phyloP scores from a whole-genome alignment of 2,888 invertebrate genomes.

The Perizoma affinitatum region DNA sequence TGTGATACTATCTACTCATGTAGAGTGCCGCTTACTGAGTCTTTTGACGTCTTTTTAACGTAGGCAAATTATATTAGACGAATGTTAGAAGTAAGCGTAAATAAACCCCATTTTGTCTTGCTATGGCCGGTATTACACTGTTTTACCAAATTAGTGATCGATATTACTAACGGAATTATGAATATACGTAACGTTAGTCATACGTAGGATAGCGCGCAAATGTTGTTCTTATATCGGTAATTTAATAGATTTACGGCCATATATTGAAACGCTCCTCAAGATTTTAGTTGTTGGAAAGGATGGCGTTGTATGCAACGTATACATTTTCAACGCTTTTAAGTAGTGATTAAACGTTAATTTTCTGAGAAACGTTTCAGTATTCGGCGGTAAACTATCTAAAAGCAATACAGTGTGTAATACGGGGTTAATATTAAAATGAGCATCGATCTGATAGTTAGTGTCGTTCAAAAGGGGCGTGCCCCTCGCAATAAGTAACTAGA shows the following conservation, averaged over 20 bases:
- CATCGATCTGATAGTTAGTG: constrained; percentile 66
- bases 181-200: constrained; percentile 29
- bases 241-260: constrained; percentile 17
- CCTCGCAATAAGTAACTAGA: constrained; percentile 80
- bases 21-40: constrained; percentile 76
- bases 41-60: constrained; percentile 77
- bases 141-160: constrained; percentile 33
- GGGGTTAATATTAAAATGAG: constrained; percentile 53
- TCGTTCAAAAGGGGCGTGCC: constrained; percentile 54
- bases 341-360: background rate
- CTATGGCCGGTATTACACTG: constrained; percentile 48
- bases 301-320: too few relatives aligned
- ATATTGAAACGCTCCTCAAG: too few relatives aligned
- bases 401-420: constrained; percentile 46
- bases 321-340: too few relatives aligned
- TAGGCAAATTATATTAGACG: constrained; percentile 79
- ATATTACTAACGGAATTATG: constrained; percentile 28
- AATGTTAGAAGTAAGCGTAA: constrained; percentile 75
- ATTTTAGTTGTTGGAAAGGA: too few relatives aligned
- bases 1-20: constrained; percentile 72
- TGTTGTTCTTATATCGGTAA: constrained; percentile 34
- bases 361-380: too few relatives aligned
- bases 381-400: constrained; percentile 25
- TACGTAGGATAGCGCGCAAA: constrained; percentile 37
- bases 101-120: constrained; percentile 70